A percentile compares a stretch with the other conserved stretches of the same genome.
phyloP scores from a whole-genome alignment of 2,113 vertebrate species.

The Oriolus oriolus region DNA sequence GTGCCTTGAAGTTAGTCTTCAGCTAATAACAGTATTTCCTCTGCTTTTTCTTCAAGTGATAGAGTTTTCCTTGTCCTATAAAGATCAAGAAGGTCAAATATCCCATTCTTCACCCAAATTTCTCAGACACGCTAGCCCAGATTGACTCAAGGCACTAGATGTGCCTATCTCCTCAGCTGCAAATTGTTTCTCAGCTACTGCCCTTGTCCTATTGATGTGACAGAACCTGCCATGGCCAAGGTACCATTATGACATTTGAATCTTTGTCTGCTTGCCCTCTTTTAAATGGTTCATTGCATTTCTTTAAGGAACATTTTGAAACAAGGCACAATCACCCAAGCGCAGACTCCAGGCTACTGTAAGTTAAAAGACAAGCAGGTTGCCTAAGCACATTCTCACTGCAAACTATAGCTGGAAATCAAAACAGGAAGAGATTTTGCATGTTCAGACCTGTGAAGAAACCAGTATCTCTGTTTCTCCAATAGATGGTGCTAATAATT shows the following conservation, averaged over 20 bases:
- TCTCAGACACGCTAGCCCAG: not conserved
- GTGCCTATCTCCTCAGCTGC: not conserved
- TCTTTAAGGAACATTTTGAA: constrained; percentile 5
- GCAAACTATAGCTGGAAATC: not conserved
- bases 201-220: constrained; percentile 19
- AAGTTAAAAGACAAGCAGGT: not conserved
- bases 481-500: constrained; percentile 58
- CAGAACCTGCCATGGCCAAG: not conserved
- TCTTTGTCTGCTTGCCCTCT: constrained; percentile 15
- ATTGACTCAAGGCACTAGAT: not conserved
- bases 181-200: constrained; percentile 1
- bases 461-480: not conserved
- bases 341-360: not conserved
- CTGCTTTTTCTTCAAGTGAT: not conserved
- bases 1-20: not conserved
- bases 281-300: constrained; percentile 21
- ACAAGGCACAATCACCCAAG: not conserved
- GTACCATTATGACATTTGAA: constrained; percentile 25
- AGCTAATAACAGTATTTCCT: not conserved
- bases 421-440: not conserved
- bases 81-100: constrained; percentile 1
- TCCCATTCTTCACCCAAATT: not conserved
- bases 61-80: not conserved
- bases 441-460: not conserved
- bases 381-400: not conserved